These are phyloP conservation scores for Sinopyrophorus schimmeli DNA, from an alignment of 2,888 invertebrate species.

Conservation along the genomic window DNA sequence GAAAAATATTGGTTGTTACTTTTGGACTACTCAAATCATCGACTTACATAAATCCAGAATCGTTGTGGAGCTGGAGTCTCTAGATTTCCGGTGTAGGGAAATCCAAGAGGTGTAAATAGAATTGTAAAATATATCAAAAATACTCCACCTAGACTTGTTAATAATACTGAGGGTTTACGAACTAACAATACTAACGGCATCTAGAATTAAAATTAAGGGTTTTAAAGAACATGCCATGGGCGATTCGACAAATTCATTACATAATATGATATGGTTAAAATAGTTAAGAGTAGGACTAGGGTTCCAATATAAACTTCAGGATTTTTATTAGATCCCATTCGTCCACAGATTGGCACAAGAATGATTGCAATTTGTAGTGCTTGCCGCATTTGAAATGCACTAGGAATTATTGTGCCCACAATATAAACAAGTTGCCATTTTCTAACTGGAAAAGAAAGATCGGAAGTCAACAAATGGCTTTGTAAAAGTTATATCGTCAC, in stretches of 20 bases:
- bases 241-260: slow-evolving; percentile 40
- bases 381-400: slow-evolving; percentile 28
- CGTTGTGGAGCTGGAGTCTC: slow-evolving; percentile 68
- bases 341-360: slow-evolving; percentile 52
- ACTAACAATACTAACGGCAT: slow-evolving; percentile 43
- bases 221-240: neutral
- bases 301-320: slow-evolving; percentile 56
- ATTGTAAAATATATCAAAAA: slow-evolving; percentile 54
- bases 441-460: slow-evolving; percentile 18
- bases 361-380: slow-evolving; percentile 23
- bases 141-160: slow-evolving; percentile 37
- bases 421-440: slow-evolving; percentile 35
- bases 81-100: slow-evolving; percentile 68
- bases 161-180: slow-evolving; percentile 40
- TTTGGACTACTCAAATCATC: neutral
- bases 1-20: too few relatives aligned
- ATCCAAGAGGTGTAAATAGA: slow-evolving; percentile 66
- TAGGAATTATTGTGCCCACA: slow-evolving; percentile 33
- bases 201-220: slow-evolving; percentile 29
- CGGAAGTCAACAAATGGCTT: neutral
- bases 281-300: slow-evolving; percentile 49
- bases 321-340: slow-evolving; percentile 55
- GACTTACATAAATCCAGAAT: slow-evolving; percentile 53
- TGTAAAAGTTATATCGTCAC: slow-evolving; percentile 9
- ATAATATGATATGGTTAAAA: slow-evolving; percentile 52